Evolutionary conservation across 2,797 vertebrate species (phyloP).

Genomic region (Parauchenoglanis ngamensis): DNA sequence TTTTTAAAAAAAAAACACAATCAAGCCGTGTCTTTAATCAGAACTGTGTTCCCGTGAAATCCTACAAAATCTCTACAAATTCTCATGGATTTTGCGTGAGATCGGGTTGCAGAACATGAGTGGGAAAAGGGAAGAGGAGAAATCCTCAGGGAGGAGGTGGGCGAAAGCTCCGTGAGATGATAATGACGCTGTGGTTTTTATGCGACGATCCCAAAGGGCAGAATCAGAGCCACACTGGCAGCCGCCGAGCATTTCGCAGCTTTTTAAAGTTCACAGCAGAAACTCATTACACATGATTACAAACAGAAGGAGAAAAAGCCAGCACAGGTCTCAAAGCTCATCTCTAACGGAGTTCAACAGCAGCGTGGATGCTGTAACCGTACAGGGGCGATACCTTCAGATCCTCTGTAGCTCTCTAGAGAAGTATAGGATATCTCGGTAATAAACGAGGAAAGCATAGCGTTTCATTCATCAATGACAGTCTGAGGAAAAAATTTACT

Average conservation of each 20-base stretch:
- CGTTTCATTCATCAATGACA: not conserved
- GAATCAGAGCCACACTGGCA: constrained; percentile 57
- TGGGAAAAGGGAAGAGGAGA: constrained; percentile 32
- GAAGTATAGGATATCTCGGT: not conserved
- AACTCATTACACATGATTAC: constrained; percentile 56
- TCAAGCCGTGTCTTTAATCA: constrained; percentile 1
- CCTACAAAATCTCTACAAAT: not conserved
- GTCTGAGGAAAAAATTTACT: not conserved
- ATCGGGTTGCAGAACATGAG: constrained; percentile 17
- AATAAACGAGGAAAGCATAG: not conserved
- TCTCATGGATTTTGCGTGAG: constrained; percentile 26
- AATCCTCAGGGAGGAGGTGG: constrained; percentile 34
- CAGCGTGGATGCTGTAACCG: not conserved
- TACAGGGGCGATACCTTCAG: not conserved
- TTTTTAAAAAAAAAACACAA: not conserved
- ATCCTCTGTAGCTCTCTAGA: not conserved
- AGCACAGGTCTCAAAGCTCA: constrained; percentile 32
- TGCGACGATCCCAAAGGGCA: constrained; percentile 49
- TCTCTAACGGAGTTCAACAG: constrained; percentile 31
- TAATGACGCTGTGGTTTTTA: constrained; percentile 54
- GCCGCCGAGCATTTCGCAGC: constrained; percentile 53
- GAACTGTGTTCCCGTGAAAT: constrained; percentile 3
- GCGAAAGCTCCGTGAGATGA: constrained; percentile 49
- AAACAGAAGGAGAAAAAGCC: constrained; percentile 41
- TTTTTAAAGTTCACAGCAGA: constrained; percentile 53